phyloP scores from a whole-genome alignment of 2,113 vertebrate genomes.

The Panurus biarmicus region DNA sequence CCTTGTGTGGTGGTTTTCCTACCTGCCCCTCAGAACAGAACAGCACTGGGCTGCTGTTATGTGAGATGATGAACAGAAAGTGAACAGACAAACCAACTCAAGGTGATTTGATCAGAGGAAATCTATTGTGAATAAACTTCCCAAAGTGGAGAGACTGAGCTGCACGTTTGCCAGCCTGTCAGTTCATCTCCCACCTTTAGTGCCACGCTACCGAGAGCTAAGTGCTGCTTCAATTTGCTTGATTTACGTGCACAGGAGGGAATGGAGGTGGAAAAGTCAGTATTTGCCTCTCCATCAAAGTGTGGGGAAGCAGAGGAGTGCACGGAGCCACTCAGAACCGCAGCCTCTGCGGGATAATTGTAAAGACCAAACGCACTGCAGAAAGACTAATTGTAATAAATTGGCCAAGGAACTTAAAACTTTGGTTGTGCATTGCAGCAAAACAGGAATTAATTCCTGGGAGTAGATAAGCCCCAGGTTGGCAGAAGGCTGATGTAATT shows the following conservation, averaged over 20 bases:
- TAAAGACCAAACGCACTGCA: not conserved
- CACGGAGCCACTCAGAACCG: not conserved
- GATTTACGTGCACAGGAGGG: not conserved
- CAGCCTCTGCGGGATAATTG: not conserved
- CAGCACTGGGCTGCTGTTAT: not conserved
- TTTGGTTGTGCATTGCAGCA: conserved; percentile 36
- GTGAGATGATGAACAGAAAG: not conserved
- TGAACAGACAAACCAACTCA: not conserved
- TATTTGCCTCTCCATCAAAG: not conserved
- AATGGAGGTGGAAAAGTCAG: not conserved
- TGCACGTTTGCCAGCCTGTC: not conserved
- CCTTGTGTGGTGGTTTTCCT: not conserved
- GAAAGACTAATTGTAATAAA: conserved; percentile 40
- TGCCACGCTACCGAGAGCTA: not conserved
- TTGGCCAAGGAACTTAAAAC: conserved; percentile 13
- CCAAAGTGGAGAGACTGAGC: not conserved
- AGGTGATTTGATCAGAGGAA: not conserved
- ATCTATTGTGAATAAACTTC: not conserved
- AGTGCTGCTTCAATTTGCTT: not conserved
- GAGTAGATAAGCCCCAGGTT: conserved; percentile 21
- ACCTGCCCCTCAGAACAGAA: not conserved
- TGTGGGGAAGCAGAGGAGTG: not conserved
- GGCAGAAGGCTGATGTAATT: conserved; percentile 46
- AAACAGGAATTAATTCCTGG: conserved; percentile 50
- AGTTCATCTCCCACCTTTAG: not conserved